These are phyloP conservation scores for Acrocyrtus sp. DNA, from an alignment of 2,888 invertebrate species.

Conservation along the genomic window DNA sequence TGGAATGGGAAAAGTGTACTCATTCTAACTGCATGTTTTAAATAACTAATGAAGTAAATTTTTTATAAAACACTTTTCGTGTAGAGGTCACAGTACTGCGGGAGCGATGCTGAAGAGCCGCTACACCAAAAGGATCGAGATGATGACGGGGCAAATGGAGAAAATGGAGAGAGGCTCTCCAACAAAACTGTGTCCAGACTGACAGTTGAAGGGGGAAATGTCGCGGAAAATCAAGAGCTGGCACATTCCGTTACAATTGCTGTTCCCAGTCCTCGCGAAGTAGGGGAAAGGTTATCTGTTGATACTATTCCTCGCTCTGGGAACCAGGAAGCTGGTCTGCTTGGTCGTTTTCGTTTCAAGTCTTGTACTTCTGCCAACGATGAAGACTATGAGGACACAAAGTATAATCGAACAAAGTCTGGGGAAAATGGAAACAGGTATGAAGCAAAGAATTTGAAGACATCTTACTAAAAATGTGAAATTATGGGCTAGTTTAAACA, in stretches of 20 bases:
- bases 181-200: slow-evolving; percentile 16
- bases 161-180: slow-evolving; percentile 19
- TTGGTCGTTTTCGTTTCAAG: slow-evolving; percentile 37
- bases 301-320: neutral
- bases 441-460: neutral
- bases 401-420: neutral
- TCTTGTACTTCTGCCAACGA: slow-evolving; percentile 39
- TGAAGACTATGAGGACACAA: slow-evolving; percentile 9
- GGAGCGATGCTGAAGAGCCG: slow-evolving; percentile 51
- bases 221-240: slow-evolving; percentile 10
- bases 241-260: neutral
- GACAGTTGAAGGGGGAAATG: neutral
- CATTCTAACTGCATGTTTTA: too few species aligned
- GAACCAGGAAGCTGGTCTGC: slow-evolving; percentile 7
- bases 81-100: slow-evolving; percentile 53
- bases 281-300: neutral
- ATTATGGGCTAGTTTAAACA: too few species aligned
- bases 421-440: neutral
- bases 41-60: too few species aligned
- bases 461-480: too few species aligned
- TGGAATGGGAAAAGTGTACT: too few species aligned
- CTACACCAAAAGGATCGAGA: slow-evolving; percentile 48
- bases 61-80: too few species aligned
- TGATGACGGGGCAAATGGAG: slow-evolving; percentile 29
- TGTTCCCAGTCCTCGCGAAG: neutral